Evolutionary conservation across 2,113 vertebrate genomes (phyloP), one percentile per base, ranked within the genome.

Genomic region (Acanthochromis polyacanthus): DNA sequence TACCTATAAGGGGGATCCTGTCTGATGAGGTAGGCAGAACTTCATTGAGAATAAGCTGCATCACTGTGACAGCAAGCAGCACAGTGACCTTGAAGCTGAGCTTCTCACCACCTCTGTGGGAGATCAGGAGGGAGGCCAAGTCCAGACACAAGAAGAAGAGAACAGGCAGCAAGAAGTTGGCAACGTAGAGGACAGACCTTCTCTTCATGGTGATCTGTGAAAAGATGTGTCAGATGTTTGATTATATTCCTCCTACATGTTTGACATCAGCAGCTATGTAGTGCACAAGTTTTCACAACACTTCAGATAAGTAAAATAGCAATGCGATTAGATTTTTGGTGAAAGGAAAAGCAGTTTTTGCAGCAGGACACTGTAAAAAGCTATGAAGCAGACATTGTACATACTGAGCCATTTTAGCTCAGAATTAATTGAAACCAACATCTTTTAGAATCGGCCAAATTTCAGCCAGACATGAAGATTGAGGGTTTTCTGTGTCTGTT

Each of bases 111-210:
- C 91, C 88, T 2, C 48, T 64, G 77, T 94, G 93, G 43, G 94
- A 91, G 56, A 96, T 94, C 1, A 95, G 87, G 84, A 96, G 40
- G 73, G 95, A 94, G 11, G 92, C 84, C 71, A 96, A 75, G 50
- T 96, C 95, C 91, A 96, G 87, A 58, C 88, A 45, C 7, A 96
- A 82, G 67, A 96, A 93, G 65, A 93, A 92, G 0, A 94, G 65
- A 0, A 95, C 68, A 0, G 96, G 95, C 17, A 96, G 45, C 46
- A 96, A 60, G 79, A 96, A 92, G 90, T 95, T 95, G 66, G 93
- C 69, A 0, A 95, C 15, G 0, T 96, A 95, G 22, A 96, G 90
- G 5, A 86, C 61, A 2, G 95, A 88, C 28, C 86, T 75, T 62
- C 95, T 91, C 78, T 87, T 72, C 73, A 96, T 94, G 59, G 63